These are phyloP conservation scores for Semotilus atromaculatus DNA, from an alignment of 2,797 vertebrate genomes.

Conservation along the genomic window DNA sequence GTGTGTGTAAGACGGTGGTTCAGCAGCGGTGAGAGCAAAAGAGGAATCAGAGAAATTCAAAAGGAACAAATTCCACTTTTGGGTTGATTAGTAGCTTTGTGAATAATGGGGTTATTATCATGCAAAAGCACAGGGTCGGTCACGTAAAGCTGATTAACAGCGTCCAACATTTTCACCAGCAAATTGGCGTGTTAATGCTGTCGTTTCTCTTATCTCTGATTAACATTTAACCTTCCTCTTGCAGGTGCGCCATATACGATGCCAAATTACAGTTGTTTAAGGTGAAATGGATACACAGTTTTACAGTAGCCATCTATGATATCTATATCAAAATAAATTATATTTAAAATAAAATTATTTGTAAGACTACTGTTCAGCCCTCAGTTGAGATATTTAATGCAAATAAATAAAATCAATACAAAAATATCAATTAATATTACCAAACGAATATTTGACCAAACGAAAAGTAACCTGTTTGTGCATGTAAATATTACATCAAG, in stretches of 20 bases:
- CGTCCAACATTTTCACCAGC: constrained; percentile 71
- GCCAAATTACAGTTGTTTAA: constrained; percentile 66
- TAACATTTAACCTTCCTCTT: constrained; percentile 80
- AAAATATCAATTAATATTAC: neutral
- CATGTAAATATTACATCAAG: neutral
- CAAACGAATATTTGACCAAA: neutral
- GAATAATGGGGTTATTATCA: constrained; percentile 83
- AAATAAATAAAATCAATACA: neutral
- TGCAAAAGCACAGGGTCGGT: constrained; percentile 78
- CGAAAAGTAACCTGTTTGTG: neutral
- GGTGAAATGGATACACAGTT: constrained; percentile 39
- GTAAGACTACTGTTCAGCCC: no score
- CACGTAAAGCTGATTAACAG: constrained; percentile 78
- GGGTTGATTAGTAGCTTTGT: constrained; percentile 78
- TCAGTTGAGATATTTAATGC: neutral
- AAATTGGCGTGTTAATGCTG: constrained; percentile 77
- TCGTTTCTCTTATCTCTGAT: constrained; percentile 74
- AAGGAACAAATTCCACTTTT: constrained; percentile 74
- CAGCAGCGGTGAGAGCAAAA: constrained; percentile 48
- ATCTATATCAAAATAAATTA: no score
- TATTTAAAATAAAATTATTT: neutral
- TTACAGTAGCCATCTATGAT: neutral
- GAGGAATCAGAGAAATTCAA: constrained; percentile 63
- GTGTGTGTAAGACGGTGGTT: constrained; percentile 16
- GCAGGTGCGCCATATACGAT: constrained; percentile 51